Percentiles rank a stretch among this genome's conserved stretches.
phyloP scores from a whole-genome alignment of 2,797 vertebrate genomes.

The Crypturellus tataupa region DNA sequence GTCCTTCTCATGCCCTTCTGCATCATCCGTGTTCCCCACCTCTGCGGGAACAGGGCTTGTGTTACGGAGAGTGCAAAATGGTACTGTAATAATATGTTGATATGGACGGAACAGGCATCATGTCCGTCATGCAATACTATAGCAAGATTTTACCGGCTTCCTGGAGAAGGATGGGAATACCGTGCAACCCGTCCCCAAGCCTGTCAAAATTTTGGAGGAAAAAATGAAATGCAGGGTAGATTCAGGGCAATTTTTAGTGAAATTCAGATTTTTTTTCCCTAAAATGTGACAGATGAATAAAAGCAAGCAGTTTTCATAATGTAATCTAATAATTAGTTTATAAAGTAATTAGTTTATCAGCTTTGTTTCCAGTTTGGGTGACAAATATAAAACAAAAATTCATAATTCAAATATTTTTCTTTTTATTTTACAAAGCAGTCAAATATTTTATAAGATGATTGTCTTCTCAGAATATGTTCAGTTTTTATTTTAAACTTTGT shows the following conservation, averaged over 20 bases:
- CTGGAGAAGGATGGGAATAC: background rate
- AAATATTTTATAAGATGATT: background rate
- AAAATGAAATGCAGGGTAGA: background rate
- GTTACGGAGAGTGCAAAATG: background rate
- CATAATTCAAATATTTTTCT: background rate
- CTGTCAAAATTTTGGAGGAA: background rate
- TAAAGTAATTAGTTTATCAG: background rate
- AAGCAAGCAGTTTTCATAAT: background rate
- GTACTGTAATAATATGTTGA: background rate
- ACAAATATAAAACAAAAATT: background rate
- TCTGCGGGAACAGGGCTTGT: background rate
- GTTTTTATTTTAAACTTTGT: background rate
- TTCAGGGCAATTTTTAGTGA: background rate
- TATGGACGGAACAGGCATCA: background rate
- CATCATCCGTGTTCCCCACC: background rate
- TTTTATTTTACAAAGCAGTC: background rate
- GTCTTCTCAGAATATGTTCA: background rate
- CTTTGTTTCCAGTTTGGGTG: background rate
- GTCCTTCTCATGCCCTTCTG: background rate
- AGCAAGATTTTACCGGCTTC: background rate
- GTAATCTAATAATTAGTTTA: too few relatives aligned
- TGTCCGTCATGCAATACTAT: background rate
- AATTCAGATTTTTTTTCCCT: background rate
- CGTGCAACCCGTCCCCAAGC: background rate
- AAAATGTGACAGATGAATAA: background rate